A percentile compares a stretch with the other conserved stretches of the same genome.
Conservation (phyloP, 2,888 invertebrate genomes). For the Drosophila hamatofila region DNA sequence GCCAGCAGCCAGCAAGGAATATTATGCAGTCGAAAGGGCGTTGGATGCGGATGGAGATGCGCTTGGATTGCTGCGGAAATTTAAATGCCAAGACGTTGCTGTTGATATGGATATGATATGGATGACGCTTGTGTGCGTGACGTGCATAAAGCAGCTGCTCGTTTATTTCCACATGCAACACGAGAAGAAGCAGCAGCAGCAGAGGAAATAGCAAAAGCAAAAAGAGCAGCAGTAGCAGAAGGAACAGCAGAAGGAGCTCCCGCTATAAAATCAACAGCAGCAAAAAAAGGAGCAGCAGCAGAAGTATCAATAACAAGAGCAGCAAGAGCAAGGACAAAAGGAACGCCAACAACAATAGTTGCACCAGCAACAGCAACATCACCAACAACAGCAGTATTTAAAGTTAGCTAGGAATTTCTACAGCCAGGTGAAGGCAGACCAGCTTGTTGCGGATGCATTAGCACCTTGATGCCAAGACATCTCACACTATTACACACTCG, state of each 20-base stretch:
- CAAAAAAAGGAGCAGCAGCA: neutral
- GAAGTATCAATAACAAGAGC: neutral
- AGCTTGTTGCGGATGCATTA: slow-evolving; percentile 51
- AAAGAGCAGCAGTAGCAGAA: neutral
- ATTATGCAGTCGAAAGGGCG: neutral
- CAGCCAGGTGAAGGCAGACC: slow-evolving; percentile 51
- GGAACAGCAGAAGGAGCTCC: neutral
- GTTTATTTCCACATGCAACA: slow-evolving; percentile 35
- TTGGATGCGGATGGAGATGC: neutral
- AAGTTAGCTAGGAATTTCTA: slow-evolving; percentile 41
- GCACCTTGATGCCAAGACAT: slow-evolving; percentile 58
- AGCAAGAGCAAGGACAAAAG: neutral
- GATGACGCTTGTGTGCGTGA: slow-evolving; percentile 39
- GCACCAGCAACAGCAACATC: neutral
- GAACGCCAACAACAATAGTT: no score
- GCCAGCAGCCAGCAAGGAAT: neutral
- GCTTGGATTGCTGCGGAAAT: slow-evolving; percentile 55
- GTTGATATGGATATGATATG: slow-evolving; percentile 25
- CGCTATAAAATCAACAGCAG: neutral
- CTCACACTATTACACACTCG: slow-evolving; percentile 6
- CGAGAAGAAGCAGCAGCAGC: neutral
- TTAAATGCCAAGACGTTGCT: slow-evolving; percentile 70
- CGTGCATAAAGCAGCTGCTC: slow-evolving; percentile 27
- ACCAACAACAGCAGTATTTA: neutral
- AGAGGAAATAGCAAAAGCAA: slow-evolving; percentile 6